Conservation (phyloP, 2,888 invertebrate genomes). For the Falcaria lacertinaria region DNA sequence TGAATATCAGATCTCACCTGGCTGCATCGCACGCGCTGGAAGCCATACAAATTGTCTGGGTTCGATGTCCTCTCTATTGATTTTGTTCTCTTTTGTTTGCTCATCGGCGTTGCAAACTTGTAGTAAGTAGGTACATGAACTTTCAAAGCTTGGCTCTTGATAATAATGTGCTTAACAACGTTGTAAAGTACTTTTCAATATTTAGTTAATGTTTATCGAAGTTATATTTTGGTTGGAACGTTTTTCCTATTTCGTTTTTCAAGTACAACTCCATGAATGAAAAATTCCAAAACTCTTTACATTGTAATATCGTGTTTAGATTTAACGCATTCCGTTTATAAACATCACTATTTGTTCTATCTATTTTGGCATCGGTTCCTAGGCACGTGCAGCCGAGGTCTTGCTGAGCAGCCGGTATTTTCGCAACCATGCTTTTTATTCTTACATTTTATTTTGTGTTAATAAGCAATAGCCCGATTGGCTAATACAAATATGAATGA, state of each 20-base stretch:
- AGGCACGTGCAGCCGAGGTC: conserved; percentile 16
- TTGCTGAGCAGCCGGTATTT: conserved; percentile 16
- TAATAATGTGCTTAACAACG: no score
- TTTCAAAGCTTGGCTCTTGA: neutral
- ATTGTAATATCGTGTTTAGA: conserved; percentile 5
- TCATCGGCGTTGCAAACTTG: neutral
- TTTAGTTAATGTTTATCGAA: no score
- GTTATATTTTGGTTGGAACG: no score
- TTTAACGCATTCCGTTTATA: conserved; percentile 8
- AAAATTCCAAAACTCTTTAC: neutral
- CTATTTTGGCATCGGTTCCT: conserved; percentile 9
- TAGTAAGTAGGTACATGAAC: neutral
- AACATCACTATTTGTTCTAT: conserved; percentile 15
- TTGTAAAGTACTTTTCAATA: no score
- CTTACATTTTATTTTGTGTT: conserved; percentile 1
- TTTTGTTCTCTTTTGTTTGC: conserved; percentile 12
- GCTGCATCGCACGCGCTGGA: conserved; percentile 28
- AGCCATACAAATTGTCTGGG: conserved; percentile 31
- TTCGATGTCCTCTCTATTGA: conserved; percentile 45
- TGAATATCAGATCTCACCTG: conserved; percentile 39
- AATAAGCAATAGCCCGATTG: no score
- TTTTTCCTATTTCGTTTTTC: no score
- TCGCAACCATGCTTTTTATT: conserved; percentile 1
- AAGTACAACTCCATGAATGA: no score
- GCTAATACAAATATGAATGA: no score